Percentiles rank a stretch among this genome's conserved stretches.
Conservation (phyloP, 2,113 vertebrate species). For the Catharus bicknelli region DNA sequence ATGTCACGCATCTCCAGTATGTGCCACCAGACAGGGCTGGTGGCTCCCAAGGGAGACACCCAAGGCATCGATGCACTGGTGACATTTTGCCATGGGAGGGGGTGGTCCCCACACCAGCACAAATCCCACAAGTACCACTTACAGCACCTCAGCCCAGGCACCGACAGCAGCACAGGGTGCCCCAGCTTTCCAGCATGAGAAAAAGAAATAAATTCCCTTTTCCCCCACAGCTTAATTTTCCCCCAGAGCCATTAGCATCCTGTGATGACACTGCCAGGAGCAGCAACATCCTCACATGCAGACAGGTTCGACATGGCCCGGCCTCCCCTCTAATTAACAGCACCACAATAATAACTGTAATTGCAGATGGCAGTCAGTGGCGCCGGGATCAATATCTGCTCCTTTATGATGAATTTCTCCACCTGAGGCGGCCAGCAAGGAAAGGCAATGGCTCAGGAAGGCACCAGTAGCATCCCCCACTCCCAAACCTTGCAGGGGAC, state of each 20-base stretch:
- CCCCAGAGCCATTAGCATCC: background rate
- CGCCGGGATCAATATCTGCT: background rate
- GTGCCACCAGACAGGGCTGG: background rate
- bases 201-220: background rate
- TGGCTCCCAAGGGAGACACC: background rate
- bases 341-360: background rate
- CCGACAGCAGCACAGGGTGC: accelerated
- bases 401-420: background rate
- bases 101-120: background rate
- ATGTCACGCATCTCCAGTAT: accelerated
- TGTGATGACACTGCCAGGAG: accelerated
- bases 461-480: background rate
- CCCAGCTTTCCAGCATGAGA: accelerated
- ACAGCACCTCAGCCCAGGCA: accelerated
- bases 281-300: background rate
- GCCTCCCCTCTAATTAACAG: conserved; percentile 25
- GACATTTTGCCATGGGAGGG: accelerated
- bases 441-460: background rate
- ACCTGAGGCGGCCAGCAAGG: background rate
- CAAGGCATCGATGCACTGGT: accelerated
- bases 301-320: accelerated
- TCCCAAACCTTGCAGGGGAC: background rate
- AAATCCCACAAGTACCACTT: background rate
- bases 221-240: too few relatives aligned
- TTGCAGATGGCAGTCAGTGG: background rate